Conservation (phyloP, 2,113 vertebrate genomes). For the Podilymbus podiceps region DNA sequence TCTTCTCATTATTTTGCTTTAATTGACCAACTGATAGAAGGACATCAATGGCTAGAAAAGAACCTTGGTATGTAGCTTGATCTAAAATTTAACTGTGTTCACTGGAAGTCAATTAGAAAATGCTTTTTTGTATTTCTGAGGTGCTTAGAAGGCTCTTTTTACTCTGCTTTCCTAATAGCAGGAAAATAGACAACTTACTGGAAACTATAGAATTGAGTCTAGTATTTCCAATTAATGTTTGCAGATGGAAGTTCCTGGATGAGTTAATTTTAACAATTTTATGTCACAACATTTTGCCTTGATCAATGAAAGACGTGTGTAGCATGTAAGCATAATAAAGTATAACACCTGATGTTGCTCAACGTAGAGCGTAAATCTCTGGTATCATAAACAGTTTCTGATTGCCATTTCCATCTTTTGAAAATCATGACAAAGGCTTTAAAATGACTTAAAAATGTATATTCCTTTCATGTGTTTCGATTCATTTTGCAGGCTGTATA, state of each 20-base stretch:
- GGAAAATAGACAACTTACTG: neutral
- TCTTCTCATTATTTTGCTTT: constrained; percentile 86
- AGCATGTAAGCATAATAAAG: neutral
- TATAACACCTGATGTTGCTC: neutral
- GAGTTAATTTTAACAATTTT: neutral
- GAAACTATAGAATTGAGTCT: neutral
- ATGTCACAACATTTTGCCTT: neutral
- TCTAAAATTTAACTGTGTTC: neutral
- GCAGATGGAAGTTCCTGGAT: neutral
- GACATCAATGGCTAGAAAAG: constrained; percentile 91
- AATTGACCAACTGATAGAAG: constrained; percentile 91
- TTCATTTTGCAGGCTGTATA: neutral
- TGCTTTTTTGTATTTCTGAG: neutral
- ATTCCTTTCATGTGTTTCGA: neutral
- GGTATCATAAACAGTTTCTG: neutral
- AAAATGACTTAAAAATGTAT: neutral
- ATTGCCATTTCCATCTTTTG: neutral
- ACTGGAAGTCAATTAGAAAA: neutral
- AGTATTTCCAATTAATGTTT: neutral
- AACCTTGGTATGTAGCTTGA: constrained; percentile 79
- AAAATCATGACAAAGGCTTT: neutral
- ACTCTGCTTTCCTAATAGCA: neutral
- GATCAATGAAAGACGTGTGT: neutral
- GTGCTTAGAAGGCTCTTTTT: neutral
- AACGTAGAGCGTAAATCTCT: neutral